These are phyloP conservation scores for Plecturocebus donacophilus DNA, from an alignment of 2,113 vertebrate genomes.

Conservation along the genomic window DNA sequence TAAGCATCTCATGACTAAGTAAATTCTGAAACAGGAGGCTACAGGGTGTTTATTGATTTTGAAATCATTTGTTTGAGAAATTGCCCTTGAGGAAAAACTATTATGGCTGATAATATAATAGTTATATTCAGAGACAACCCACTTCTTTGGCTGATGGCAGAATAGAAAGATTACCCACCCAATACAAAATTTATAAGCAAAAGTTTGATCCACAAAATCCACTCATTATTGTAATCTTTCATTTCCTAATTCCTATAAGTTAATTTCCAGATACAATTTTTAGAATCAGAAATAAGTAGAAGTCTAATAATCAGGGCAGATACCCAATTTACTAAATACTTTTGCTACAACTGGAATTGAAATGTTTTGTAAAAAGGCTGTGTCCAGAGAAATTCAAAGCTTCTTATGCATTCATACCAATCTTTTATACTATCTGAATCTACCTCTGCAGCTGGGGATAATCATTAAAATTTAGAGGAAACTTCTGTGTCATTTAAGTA, in stretches of 20 bases:
- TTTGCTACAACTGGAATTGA: not conserved
- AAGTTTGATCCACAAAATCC: constrained; percentile 38
- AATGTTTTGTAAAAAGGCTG: not conserved
- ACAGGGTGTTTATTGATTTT: constrained; percentile 86
- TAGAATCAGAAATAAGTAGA: constrained; percentile 47
- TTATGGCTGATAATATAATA: constrained; percentile 85
- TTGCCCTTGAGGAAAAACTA: constrained; percentile 83
- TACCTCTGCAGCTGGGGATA: not conserved
- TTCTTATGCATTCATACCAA: not conserved
- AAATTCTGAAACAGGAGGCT: constrained; percentile 80
- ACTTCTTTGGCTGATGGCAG: constrained; percentile 78
- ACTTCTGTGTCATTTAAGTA: not conserved
- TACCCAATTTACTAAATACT: constrained; percentile 12
- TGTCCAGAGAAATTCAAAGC: not conserved
- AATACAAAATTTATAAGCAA: constrained; percentile 45
- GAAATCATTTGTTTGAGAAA: constrained; percentile 85
- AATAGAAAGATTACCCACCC: constrained; percentile 73
- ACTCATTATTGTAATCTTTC: constrained; percentile 28
- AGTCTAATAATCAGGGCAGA: not conserved
- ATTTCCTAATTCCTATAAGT: constrained; percentile 35
- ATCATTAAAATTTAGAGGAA: constrained; percentile 36
- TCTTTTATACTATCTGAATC: not conserved
- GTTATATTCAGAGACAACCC: constrained; percentile 80
- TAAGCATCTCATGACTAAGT: constrained; percentile 89
- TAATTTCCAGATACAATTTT: constrained; percentile 15